These are phyloP conservation scores for Julus scanicus DNA, from an alignment of 2,888 invertebrate species.

Conservation along the genomic window DNA sequence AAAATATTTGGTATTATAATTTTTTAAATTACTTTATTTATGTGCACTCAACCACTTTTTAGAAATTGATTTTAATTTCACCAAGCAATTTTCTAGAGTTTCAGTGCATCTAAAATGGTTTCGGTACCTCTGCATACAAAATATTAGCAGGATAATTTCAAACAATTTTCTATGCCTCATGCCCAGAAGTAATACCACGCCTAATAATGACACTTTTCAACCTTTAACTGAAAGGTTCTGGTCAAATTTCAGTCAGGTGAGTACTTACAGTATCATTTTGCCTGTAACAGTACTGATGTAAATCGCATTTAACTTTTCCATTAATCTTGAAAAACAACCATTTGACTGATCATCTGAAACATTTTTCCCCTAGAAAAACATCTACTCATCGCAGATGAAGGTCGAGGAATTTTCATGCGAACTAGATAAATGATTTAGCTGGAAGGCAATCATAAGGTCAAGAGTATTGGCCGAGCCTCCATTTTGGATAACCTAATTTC, in stretches of 20 bases:
- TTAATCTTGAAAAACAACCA: not conserved
- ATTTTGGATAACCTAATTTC: constrained; percentile 14
- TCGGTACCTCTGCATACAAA: not conserved
- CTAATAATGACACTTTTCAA: not conserved
- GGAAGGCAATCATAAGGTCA: constrained; percentile 28
- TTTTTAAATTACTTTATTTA: not conserved
- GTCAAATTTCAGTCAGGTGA: too few species aligned
- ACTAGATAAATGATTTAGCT: constrained; percentile 34
- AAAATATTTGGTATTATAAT: not conserved
- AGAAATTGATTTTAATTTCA: constrained; percentile 17
- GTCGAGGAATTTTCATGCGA: not conserved
- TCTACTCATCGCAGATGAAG: not conserved
- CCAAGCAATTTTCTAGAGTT: not conserved
- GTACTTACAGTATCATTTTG: too few species aligned
- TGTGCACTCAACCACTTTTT: not conserved
- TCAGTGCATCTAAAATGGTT: constrained; percentile 35
- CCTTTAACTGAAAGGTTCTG: too few species aligned
- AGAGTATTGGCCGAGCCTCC: constrained; percentile 37
- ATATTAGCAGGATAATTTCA: not conserved
- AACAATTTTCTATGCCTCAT: not conserved
- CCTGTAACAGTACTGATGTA: not conserved
- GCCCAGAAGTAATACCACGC: not conserved
- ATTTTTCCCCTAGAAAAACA: not conserved
- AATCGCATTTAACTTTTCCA: not conserved
- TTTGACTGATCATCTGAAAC: not conserved